phyloP scores from a whole-genome alignment of 2,888 invertebrate species.

The Labia minor region DNA sequence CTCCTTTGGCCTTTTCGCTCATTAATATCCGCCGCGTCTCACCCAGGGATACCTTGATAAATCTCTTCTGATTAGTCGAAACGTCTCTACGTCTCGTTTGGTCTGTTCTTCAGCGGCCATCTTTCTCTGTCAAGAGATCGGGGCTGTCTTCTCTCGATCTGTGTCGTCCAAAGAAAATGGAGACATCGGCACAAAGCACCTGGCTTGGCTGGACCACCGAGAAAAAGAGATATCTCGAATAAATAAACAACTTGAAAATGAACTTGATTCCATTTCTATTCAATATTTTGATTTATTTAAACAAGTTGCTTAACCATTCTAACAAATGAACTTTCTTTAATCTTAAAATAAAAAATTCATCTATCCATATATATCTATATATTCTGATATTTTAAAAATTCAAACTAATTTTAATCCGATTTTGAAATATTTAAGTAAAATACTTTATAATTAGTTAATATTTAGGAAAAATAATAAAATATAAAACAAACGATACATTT shows the following conservation, averaged over 20 bases:
- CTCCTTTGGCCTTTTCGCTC: neutral
- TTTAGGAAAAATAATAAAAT: too few relatives aligned
- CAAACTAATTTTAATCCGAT: too few relatives aligned
- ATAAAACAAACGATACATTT: too few relatives aligned
- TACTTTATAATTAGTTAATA: too few relatives aligned
- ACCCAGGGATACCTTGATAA: neutral
- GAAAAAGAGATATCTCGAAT: neutral
- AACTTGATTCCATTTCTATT: neutral
- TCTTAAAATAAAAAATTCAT: too few relatives aligned
- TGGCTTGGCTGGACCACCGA: neutral
- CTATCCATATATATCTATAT: too few relatives aligned
- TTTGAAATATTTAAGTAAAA: too few relatives aligned
- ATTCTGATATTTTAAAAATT: too few relatives aligned
- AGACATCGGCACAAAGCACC: neutral
- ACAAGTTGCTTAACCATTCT: too few relatives aligned
- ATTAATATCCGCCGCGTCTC: slow-evolving; percentile 4
- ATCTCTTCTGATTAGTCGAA: slow-evolving; percentile 13
- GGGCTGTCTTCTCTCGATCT: neutral
- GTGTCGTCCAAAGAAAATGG: neutral
- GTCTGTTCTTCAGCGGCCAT: neutral
- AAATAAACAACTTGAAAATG: too few relatives aligned
- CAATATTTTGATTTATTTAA: neutral
- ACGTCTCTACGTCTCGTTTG: neutral
- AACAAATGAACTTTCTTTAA: too few relatives aligned
- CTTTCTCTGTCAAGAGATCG: neutral